Evolutionary conservation across 2,797 vertebrate species (phyloP).

Genomic region (Brotula barbata): DNA sequence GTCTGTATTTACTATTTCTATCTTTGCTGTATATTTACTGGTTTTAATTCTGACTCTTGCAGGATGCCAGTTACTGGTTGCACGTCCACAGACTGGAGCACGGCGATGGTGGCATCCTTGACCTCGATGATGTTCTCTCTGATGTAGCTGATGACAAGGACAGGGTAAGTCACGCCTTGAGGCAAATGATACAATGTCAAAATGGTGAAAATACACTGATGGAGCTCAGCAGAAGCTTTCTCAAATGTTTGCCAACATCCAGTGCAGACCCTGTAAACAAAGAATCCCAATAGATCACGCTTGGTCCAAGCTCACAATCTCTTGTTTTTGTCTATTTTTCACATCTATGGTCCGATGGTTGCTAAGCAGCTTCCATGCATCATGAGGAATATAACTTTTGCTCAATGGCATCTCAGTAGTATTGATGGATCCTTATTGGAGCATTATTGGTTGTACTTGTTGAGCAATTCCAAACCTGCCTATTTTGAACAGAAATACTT

Average conservation of each 20-base stretch:
- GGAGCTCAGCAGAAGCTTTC: too few species aligned
- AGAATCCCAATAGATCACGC: too few species aligned
- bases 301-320: too few species aligned
- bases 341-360: not conserved
- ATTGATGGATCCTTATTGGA: not conserved
- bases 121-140: constrained; percentile 92
- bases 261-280: too few species aligned
- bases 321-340: too few species aligned
- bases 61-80: constrained; percentile 87
- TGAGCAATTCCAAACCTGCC: too few species aligned
- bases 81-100: constrained; percentile 95
- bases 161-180: constrained; percentile 81
- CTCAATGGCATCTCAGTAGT: not conserved
- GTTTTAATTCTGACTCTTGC: constrained; percentile 1
- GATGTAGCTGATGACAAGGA: constrained; percentile 98
- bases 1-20: too few species aligned
- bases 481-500: too few species aligned
- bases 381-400: not conserved
- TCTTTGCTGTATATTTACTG: too few species aligned
- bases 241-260: too few species aligned
- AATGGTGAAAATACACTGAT: not conserved
- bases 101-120: constrained; percentile 92
- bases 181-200: too few species aligned
- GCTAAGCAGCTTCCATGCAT: not conserved
- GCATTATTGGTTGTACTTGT: too few species aligned